Evolutionary conservation across 1,140 invertebrate genomes (phyloP).

Genomic region (Dendroctonus ponderosae): DNA sequence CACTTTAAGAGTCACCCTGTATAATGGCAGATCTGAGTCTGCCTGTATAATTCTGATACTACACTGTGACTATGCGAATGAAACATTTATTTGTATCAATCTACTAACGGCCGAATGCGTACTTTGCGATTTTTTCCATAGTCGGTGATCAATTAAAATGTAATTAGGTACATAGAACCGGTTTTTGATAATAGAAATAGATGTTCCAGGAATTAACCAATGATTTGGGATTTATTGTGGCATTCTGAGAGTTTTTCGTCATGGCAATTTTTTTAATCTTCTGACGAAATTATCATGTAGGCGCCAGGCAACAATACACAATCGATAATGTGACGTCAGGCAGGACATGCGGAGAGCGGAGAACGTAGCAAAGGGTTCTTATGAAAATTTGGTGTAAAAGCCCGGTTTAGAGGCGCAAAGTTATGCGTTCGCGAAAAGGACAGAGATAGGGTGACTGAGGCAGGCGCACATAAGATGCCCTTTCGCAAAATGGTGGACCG

Average conservation of each 20-base stretch:
- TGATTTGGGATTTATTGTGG: no score
- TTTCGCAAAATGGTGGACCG: slow-evolving; percentile 45
- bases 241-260: slow-evolving; percentile 12
- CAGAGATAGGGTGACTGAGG: neutral
- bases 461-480: slow-evolving; percentile 5
- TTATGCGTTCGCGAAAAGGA: slow-evolving; percentile 8
- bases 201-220: no score
- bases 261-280: slow-evolving; percentile 25
- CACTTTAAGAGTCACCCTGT: no score
- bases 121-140: no score
- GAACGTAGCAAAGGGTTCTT: slow-evolving; percentile 18
- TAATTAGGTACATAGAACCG: no score
- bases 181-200: no score
- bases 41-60: no score
- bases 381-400: slow-evolving; percentile 14
- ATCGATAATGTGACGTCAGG: slow-evolving; percentile 34
- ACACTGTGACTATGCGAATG: no score
- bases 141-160: no score
- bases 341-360: slow-evolving; percentile 35
- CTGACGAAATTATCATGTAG: slow-evolving; percentile 35
- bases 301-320: slow-evolving; percentile 37
- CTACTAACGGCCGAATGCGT: no score
- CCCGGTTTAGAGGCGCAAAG: neutral
- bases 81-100: no score
- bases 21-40: no score